These are phyloP conservation scores for Menidia beryllina DNA, from an alignment of 2,113 vertebrate species.

Conservation along the genomic window DNA sequence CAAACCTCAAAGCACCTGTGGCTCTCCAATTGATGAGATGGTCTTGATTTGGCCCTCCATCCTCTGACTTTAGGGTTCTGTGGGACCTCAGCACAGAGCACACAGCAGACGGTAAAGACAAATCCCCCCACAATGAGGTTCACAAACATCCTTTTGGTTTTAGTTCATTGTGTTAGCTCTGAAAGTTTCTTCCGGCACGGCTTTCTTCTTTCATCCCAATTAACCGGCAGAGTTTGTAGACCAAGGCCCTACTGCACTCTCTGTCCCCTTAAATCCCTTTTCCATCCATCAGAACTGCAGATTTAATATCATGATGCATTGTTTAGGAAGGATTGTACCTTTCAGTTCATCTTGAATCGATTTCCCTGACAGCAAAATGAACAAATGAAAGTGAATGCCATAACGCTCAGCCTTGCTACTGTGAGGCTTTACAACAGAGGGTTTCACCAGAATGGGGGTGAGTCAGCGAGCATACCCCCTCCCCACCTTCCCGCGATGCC, in stretches of 20 bases:
- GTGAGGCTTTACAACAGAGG: constrained; percentile 24
- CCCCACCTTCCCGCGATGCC: neutral
- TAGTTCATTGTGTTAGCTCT: neutral
- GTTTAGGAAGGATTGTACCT: constrained; percentile 33
- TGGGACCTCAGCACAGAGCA: constrained; percentile 17
- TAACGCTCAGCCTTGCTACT: constrained; percentile 51
- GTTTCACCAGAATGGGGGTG: constrained; percentile 16
- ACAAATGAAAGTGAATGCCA: constrained; percentile 39
- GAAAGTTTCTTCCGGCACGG: constrained; percentile 9
- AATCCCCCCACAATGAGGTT: neutral
- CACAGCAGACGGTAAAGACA: neutral
- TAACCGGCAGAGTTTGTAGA: constrained; percentile 16
- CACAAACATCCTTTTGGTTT: neutral
- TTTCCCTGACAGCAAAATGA: constrained; percentile 49
- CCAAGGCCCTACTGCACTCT: neutral
- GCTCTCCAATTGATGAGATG: constrained; percentile 31
- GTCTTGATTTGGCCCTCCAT: constrained; percentile 26
- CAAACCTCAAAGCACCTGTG: constrained; percentile 36
- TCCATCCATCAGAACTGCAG: constrained; percentile 40
- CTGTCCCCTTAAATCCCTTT: constrained; percentile 47
- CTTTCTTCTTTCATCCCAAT: constrained; percentile 7
- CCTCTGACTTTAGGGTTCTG: constrained; percentile 21
- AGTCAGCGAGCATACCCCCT: constrained; percentile 25
- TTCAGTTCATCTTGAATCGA: constrained; percentile 52
- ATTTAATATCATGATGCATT: constrained; percentile 58